phyloP scores from a whole-genome alignment of 2,888 invertebrate genomes.

The Allygus modestus region DNA sequence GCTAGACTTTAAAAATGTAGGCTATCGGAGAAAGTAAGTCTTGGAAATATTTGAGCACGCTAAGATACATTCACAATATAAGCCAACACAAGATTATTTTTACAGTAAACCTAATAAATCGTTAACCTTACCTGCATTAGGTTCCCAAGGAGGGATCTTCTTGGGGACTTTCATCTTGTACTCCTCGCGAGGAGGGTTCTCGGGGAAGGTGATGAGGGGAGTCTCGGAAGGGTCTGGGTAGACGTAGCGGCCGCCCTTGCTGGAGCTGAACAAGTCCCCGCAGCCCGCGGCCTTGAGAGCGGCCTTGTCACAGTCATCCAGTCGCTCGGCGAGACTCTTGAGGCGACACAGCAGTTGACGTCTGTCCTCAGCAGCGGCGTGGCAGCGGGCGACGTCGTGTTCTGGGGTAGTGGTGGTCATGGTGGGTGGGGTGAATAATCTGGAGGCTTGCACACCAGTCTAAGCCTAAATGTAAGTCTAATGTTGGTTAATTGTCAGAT shows the following conservation, averaged over 20 bases:
- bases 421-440: background rate
- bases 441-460: no score
- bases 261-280: conserved; percentile 16
- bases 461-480: no score
- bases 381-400: conserved; percentile 36
- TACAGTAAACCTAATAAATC: no score
- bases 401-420: conserved; percentile 42
- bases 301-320: conserved; percentile 47
- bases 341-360: conserved; percentile 44
- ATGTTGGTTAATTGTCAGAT: no score
- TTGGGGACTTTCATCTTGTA: conserved; percentile 11
- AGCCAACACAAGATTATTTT: no score
- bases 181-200: background rate
- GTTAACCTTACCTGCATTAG: background rate
- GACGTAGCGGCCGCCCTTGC: conserved; percentile 12
- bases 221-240: background rate
- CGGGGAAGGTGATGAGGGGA: conserved; percentile 48
- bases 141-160: conserved; percentile 59
- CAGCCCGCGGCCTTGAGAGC: conserved; percentile 36
- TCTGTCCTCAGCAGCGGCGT: conserved; percentile 29
- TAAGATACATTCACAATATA: no score
- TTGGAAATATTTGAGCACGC: no score
- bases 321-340: conserved; percentile 23
- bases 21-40: no score
- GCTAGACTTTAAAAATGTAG: no score